Evolutionary conservation across 1,140 invertebrate species (phyloP), one percentile per base, ranked within the genome.

Genomic region (Neuroterus valhalla): DNA sequence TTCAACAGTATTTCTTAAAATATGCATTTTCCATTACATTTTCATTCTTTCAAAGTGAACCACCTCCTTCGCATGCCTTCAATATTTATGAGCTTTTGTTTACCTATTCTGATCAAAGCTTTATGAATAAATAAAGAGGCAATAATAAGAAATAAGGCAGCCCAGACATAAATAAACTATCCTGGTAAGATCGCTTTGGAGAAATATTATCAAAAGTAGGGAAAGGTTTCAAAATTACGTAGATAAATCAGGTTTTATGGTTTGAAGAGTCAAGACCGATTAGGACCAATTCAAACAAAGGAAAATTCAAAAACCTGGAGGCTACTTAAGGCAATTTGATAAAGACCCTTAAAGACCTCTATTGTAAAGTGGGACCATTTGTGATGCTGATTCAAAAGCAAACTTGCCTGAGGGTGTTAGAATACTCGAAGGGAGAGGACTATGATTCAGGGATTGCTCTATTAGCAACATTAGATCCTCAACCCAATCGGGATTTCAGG

Each of bases 391-490:
- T 75, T 72, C 19, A 70, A 78, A 72, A 78, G 68, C 44, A 50
- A 19, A n/a, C 38, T 17, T 31, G 15, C 44, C 23, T 5, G 2
- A 17, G 42, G 45, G 3, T 38, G 17, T 76, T 68, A 55, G 67
- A 71, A 74, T 45, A 38, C 68, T 75, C 21, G 68, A 38, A 38
- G 70, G 42, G 23, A 66, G 68, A 71, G 55, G 48, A 52, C 46
- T 76, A 70, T 66, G 68, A 45, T 73, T 72, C 55, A 78, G 77
- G 68, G 62, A 78, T 80, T 52, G 77, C 31, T 74, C 77, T 78
- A 80, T 80, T 80, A 78, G 77, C 45, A 14, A 72, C 71, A 80
- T 76, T 80, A 80, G 74, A 76, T 71, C 50, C 48, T 21, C 26
- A 48, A 50, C 45, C 55, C 77, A 71, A 73, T 80, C 74, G 6